Evolutionary conservation across 2,888 invertebrate species (phyloP), one percentile per base, ranked within the genome.

Genomic region (Ethmia dodecea): DNA sequence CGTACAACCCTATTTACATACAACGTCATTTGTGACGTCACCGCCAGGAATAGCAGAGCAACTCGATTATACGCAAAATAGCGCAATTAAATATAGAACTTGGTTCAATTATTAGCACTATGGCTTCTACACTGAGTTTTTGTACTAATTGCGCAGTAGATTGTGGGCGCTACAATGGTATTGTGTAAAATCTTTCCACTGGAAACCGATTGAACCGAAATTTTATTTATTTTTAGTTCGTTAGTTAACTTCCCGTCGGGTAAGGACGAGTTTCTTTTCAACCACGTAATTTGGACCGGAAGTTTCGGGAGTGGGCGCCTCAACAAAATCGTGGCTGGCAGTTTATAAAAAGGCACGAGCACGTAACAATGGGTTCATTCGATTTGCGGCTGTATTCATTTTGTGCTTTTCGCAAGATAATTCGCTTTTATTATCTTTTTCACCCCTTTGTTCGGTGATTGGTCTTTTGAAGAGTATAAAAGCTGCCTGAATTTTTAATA

Each of bases 281-380:
- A 52, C 43, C 55, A 58, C 55, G 65, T 72, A 69, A 76, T 74
- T 74, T 62, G 58, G 58, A 60, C 48, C 64, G 66, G 62, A 71
- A 69, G 60, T 71, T 62, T 49, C 40, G 46, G 50, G 52, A 62
- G 60, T 57, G 55, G 56, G 53, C 49, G 63, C 59, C 47, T 58
- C 59, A 55, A 63, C 64, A 55, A 64, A 67, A 69, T 65, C 63
- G 60, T 58, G 61, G 59, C 49, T 47, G 60, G 45, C 59, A 60
- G 62, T 65, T 71, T 71, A 68, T 68, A 64, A 68, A 71, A 71
- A 68, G 64, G 59, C 57, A 51, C 44, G 47, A 26, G 13, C 49
- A 52, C 52, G 48, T 53, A 61, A 70, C 70, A 74, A 71, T 65
- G 50, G 60, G 40, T 55, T 67, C 64, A 77, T 74, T 74, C 66